These are phyloP conservation scores for Geodia barretti DNA, from an alignment of 37 sponge, comb jelly and placozoan genomes.

Conservation along the genomic window DNA sequence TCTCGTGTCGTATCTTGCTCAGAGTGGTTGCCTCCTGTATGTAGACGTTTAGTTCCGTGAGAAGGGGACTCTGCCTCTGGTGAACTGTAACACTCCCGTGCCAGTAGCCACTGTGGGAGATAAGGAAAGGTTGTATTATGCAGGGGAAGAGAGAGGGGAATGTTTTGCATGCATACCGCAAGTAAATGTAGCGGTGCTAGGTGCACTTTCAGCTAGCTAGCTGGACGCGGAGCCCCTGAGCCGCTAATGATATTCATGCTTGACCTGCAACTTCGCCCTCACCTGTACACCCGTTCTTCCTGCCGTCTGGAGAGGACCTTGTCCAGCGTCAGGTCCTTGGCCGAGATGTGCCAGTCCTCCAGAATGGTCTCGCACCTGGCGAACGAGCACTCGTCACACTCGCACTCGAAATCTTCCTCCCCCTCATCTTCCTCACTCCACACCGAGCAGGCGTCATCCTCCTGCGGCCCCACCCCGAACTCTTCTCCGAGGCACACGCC, in stretches of 20 bases:
- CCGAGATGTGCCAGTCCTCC: constrained; percentile 41
- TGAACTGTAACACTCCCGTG: constrained; percentile 64
- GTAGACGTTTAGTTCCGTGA: constrained; percentile 11
- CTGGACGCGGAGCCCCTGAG: background rate
- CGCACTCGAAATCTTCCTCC: background rate
- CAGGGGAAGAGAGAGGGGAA: too few relatives aligned
- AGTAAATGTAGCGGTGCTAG: background rate
- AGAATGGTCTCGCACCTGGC: background rate
- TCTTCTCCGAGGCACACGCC: background rate
- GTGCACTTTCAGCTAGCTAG: background rate
- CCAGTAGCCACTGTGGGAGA: constrained; percentile 80
- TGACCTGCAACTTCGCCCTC: background rate
- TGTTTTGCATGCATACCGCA: too few relatives aligned
- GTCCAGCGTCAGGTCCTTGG: constrained; percentile 26
- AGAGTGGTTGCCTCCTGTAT: constrained; percentile 42
- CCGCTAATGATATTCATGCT: background rate
- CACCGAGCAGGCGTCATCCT: background rate
- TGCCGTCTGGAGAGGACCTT: constrained; percentile 1
- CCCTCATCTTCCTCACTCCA: constrained; percentile 26
- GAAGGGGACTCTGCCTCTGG: constrained; percentile 5
- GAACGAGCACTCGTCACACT: background rate
- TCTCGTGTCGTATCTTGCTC: constrained; percentile 71
- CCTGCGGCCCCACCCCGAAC: background rate
- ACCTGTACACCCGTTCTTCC: constrained; percentile 54
- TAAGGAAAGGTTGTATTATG: background rate